Conservation (phyloP, 2,113 vertebrate genomes). For the Amphiprion percula region DNA sequence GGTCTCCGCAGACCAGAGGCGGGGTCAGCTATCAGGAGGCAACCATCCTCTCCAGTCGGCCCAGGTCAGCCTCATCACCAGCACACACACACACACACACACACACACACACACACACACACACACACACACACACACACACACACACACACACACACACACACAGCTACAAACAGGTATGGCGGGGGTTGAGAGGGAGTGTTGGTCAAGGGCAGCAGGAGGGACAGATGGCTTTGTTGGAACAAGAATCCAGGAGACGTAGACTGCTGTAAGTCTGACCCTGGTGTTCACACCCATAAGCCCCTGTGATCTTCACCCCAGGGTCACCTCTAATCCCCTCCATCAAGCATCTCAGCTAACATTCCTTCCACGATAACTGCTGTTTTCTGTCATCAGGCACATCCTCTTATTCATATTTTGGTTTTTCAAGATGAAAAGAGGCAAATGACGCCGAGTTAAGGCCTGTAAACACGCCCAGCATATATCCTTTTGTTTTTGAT, state of each 20-base stretch:
- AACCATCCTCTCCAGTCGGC: conserved; percentile 70
- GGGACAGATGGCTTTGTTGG: conserved; percentile 44
- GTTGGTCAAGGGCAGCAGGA: conserved; percentile 52
- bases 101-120: conserved; percentile 12
- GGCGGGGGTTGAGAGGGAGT: conserved; percentile 37
- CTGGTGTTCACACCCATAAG: conserved; percentile 47
- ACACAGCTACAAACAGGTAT: conserved; percentile 16
- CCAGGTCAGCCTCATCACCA: conserved; percentile 78
- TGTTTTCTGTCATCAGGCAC: conserved; percentile 54
- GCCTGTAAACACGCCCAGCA: conserved; percentile 51
- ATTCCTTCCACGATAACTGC: conserved; percentile 63
- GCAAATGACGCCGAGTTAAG: conserved; percentile 16
- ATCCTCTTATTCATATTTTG: conserved; percentile 59
- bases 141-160: conserved; percentile 12
- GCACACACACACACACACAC: conserved; percentile 28
- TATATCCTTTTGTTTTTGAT: conserved; percentile 56
- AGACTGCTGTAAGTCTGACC: conserved; percentile 55
- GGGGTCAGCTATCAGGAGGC: conserved; percentile 78
- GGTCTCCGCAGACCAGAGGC: conserved; percentile 82
- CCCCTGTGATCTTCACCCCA: conserved; percentile 57
- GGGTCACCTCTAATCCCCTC: conserved; percentile 65
- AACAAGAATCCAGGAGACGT: conserved; percentile 49
- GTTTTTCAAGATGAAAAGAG: conserved; percentile 68
- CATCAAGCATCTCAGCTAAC: conserved; percentile 55
- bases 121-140: conserved; percentile 8